Conservation (phyloP, 2,113 vertebrate species). For the Corydoras maculifer region DNA sequence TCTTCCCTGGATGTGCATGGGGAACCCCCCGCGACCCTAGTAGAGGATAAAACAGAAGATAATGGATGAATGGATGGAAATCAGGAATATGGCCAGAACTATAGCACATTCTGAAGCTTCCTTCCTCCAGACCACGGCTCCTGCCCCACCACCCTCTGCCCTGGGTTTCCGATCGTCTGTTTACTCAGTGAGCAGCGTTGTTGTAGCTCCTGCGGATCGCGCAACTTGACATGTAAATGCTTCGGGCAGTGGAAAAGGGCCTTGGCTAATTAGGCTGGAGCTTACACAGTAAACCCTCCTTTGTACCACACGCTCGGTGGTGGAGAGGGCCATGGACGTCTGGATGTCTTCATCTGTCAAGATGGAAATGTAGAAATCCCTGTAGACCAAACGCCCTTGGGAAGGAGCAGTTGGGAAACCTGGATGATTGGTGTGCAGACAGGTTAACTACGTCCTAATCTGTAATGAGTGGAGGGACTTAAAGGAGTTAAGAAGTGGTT, state of each 20-base stretch:
- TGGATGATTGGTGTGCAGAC: constrained; percentile 23
- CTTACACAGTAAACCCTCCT: constrained; percentile 21
- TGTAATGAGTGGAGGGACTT: not conserved
- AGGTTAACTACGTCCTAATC: constrained; percentile 4
- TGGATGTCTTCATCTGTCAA: constrained; percentile 61
- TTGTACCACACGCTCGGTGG: constrained; percentile 16
- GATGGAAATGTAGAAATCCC: constrained; percentile 36
- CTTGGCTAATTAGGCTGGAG: constrained; percentile 42
- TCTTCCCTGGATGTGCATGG: too few species aligned
- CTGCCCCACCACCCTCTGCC: constrained; percentile 13
- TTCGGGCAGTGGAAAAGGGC: not conserved
- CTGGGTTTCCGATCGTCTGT: constrained; percentile 18
- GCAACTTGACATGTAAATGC: constrained; percentile 13
- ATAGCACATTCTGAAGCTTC: not conserved
- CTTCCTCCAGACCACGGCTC: constrained; percentile 23
- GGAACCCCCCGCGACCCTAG: too few species aligned
- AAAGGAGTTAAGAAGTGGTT: not conserved
- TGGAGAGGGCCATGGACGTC: constrained; percentile 35
- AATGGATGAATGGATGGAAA: not conserved
- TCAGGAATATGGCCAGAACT: not conserved
- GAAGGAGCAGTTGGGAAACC: constrained; percentile 25
- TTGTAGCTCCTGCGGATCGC: constrained; percentile 15
- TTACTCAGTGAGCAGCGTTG: constrained; percentile 7
- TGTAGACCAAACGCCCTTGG: constrained; percentile 5
- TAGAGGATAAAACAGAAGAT: too few species aligned